Base-by-base conservation (phyloP, 2,888 invertebrate genomes). In the Athalia circularis region DNA sequence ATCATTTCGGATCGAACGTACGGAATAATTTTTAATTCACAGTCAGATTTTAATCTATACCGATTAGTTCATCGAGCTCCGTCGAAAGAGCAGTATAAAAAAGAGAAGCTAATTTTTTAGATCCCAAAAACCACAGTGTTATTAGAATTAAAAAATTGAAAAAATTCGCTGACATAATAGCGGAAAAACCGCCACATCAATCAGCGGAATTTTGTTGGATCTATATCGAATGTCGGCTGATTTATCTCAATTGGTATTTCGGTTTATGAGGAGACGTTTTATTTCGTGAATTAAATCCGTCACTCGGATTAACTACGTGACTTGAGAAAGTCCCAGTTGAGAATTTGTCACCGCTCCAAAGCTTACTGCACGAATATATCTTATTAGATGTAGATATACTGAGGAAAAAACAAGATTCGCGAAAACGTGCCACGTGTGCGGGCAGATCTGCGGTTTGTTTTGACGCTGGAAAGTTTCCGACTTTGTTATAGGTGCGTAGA, bases 241-340 rank as follows among this genome's bases (percentile, higher is more conserved):
- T 47, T 6, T 47, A 13, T n/a, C 13, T 45, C 4, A 47, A 59
- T 59, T 72, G n/a, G 13, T 3, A 6, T 59, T 59, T 59, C 47
- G 52, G 47, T 72, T 72, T 59, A n/a, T 47, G 5, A 59, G 72
- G 57, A 45, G 47, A 59, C 13, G 59, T 43, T n/a, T 57, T 29
- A 29, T 45, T 72, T 59, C 57, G 29, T 57, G 57, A 29, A 70
- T 45, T 8, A 70, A 45, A 52, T n/a, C 43, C 43, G 70, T 54
- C 54, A 57, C n/a, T 43, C 57, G 43, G 54, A 6, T 70, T 72
- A 59, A 47, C 57, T 72, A 72, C 59, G 72, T 72, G 72, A 59
- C 72, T 54, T 57, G 45, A 13, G 57, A 47, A 72, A 57, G 59
- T 45, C 59, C 72, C 13, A 59, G 57, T n/a, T 15, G 8, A 47